phyloP scores from a whole-genome alignment of 92 coral and sea anemone species.

The Porites cylindrica region DNA sequence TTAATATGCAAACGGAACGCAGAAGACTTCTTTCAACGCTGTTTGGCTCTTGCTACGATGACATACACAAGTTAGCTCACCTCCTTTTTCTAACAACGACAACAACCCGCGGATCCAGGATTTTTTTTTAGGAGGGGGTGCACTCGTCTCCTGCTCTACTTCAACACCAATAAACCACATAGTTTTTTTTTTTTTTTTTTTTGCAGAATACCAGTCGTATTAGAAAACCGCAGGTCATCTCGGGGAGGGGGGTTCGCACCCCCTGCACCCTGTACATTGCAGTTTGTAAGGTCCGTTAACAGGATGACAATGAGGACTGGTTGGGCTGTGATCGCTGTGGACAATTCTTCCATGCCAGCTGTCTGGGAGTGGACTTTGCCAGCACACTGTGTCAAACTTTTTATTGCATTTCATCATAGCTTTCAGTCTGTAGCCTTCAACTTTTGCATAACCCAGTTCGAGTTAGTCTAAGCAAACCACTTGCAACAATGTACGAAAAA shows the following conservation, averaged over 20 bases:
- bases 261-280: not conserved
- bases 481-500: not conserved
- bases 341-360: slow-evolving; percentile 21
- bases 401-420: slow-evolving; percentile 2
- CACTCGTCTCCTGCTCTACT: too few relatives aligned
- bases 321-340: slow-evolving; percentile 43
- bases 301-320: slow-evolving; percentile 55
- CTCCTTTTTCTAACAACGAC: not conserved
- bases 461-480: not conserved
- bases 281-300: not conserved
- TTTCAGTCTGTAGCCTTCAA: not conserved
- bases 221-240: too few relatives aligned
- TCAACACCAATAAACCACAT: too few relatives aligned
- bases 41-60: slow-evolving; percentile 50
- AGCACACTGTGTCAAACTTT: slow-evolving; percentile 1
- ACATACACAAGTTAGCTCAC: not conserved
- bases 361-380: slow-evolving; percentile 18
- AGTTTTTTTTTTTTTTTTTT: too few relatives aligned
- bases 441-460: not conserved
- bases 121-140: too few relatives aligned
- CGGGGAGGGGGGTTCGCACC: too few relatives aligned
- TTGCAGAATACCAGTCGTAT: too few relatives aligned
- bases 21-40: slow-evolving; percentile 6
- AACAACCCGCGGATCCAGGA: not conserved
- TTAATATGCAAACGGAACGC: slow-evolving; percentile 9